Evolutionary conservation across 2,113 vertebrate genomes (phyloP), one percentile per base, ranked within the genome.

Genomic region (Leucosticte australis): DNA sequence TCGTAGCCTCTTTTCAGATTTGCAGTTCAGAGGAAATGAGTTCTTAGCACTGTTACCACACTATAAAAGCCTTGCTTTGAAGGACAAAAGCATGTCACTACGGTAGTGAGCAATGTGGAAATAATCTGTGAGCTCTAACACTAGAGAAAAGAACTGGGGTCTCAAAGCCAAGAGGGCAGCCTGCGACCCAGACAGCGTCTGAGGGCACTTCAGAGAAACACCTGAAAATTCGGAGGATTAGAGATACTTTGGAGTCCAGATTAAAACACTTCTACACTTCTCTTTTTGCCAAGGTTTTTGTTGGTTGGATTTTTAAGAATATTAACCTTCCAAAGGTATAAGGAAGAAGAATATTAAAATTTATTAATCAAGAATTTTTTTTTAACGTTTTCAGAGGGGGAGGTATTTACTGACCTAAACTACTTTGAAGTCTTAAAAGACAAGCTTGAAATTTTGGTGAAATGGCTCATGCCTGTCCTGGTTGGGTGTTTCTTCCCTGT

Each of bases 1-100:
- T 69, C 30, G 7, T 22, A 67, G 52, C 64, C 46, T 79, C 90
- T 92, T 69, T 85, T 90, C 57, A 89, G 71, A 95, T 84, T 60
- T 69, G 65, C 41, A 42, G 82, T 86, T 97, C 77, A 69, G 92
- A 94, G 76, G 83, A 79, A 94, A 46, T 13, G 41, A 91, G 70
- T 84, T 81, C 92, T 83, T 94, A 65, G 65, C 59, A 30, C 65
- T 47, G 71, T 89, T 65, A 83, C 49, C 37, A 47, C 69, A 30
- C 59, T 67, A 78, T n/a, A 91, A 84, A 89, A 85, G 20, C 59
- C 69, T 93, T 70, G 62, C 68, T 92, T 92, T 68, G 73, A 16
- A 91, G 65, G 59, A 63, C 83, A 89, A 26, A 83, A 88, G 56
- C 52, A 10, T 28, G 47, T 75, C 68, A 69, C 31, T 30, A 18